A percentile compares a stretch with the other conserved stretches of the same genome.
Evolutionary conservation across 1,140 invertebrate genomes (phyloP).

Genomic region (Ceratoteleas bidentatus): DNA sequence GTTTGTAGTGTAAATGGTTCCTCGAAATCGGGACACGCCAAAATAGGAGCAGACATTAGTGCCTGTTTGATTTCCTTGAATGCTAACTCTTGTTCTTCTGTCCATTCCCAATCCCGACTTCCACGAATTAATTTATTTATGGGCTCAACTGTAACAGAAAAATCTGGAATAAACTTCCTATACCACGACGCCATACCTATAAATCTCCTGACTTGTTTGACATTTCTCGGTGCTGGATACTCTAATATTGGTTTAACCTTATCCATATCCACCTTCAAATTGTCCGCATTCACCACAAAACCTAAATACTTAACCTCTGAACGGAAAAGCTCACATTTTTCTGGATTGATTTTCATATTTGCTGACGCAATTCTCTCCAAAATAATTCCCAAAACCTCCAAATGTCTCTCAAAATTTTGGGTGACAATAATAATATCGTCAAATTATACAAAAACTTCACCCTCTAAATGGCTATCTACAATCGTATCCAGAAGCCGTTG

Average conservation of each 20-base stretch:
- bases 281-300: constrained; percentile 7
- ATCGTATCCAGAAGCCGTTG: constrained; percentile 32
- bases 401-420: constrained; percentile 27
- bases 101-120: neutral
- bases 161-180: constrained; percentile 2
- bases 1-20: constrained; percentile 45
- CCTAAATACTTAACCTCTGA: constrained; percentile 21
- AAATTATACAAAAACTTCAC: constrained; percentile 43
- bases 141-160: neutral
- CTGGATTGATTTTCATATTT: constrained; percentile 20
- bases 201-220: constrained; percentile 31
- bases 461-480: too few relatives aligned
- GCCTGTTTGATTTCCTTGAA: constrained; percentile 7
- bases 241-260: constrained; percentile 21
- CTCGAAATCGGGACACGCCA: constrained; percentile 27
- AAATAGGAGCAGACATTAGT: constrained; percentile 8
- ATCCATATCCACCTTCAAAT: constrained; percentile 8
- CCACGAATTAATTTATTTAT: neutral
- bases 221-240: constrained; percentile 5
- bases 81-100: neutral
- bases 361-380: constrained; percentile 1
- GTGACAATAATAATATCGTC: constrained; percentile 35
- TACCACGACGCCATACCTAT: constrained; percentile 31
- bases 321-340: constrained; percentile 34
- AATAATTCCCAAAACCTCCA: constrained; percentile 10